Conservation (phyloP, 23 tunicate genomes). For the Styela clava region DNA sequence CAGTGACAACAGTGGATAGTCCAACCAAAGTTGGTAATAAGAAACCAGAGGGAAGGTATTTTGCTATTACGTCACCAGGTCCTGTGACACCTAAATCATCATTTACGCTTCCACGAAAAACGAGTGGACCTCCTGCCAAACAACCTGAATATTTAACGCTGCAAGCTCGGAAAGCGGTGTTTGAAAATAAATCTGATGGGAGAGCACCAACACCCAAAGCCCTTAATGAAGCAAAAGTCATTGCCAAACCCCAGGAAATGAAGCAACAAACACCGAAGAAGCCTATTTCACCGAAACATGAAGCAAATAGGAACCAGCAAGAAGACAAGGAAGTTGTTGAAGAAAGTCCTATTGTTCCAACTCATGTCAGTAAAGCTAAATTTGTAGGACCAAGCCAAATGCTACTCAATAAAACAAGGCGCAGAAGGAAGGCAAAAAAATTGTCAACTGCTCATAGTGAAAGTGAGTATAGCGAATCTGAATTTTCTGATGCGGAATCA, state of each 20-base stretch:
- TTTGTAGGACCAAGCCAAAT: conserved; percentile 62
- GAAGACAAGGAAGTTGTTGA: not conserved
- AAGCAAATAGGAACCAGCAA: not conserved
- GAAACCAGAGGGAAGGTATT: conserved; percentile 49
- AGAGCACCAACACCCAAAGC: not conserved
- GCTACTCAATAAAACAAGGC: conserved; percentile 41
- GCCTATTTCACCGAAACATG: not conserved
- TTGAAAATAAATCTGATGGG: not conserved
- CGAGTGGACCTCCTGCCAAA: conserved; percentile 39
- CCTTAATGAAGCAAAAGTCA: not conserved
- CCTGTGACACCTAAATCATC: not conserved
- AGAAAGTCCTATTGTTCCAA: conserved; percentile 4
- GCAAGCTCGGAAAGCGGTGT: conserved; percentile 1
- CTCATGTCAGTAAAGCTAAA: conserved; percentile 59
- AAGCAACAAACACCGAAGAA: not conserved
- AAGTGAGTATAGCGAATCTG: conserved; percentile 82
- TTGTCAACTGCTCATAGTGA: conserved; percentile 57
- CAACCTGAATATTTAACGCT: conserved; percentile 17
- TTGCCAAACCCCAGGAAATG: not conserved
- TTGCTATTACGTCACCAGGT: conserved; percentile 79
- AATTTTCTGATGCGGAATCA: conserved; percentile 81
- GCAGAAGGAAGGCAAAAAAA: conserved; percentile 48
- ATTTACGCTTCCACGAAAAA: conserved; percentile 7
- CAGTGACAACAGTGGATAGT: conserved; percentile 60
- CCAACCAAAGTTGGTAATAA: conserved; percentile 32